These are phyloP conservation scores for Antigone vipio DNA, from an alignment of 2,113 vertebrate species.

Conservation along the genomic window DNA sequence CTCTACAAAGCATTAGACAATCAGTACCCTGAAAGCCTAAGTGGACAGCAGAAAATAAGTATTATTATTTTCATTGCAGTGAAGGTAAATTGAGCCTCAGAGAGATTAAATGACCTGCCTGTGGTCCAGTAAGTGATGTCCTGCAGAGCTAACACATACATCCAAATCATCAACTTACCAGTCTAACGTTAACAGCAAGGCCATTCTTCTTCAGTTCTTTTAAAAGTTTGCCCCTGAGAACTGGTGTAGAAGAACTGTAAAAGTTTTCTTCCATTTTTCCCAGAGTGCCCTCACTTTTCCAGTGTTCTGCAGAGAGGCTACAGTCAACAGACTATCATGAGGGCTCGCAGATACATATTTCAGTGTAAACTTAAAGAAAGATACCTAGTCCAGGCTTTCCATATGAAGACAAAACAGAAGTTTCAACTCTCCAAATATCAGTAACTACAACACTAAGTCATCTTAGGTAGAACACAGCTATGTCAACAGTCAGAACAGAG, in stretches of 20 bases:
- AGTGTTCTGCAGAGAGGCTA: background rate
- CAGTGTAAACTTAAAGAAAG: background rate
- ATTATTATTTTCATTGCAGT: background rate
- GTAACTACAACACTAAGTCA: background rate
- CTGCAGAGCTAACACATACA: background rate
- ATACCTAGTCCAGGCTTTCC: background rate
- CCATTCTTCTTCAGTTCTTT: background rate
- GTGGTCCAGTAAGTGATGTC: background rate
- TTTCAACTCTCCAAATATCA: background rate
- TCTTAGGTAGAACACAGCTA: background rate
- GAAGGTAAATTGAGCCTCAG: background rate
- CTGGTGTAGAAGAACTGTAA: background rate
- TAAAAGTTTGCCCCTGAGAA: background rate
- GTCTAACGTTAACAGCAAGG: background rate
- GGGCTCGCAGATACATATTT: background rate
- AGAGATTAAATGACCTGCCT: background rate
- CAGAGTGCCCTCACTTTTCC: background rate
- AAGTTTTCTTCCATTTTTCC: background rate
- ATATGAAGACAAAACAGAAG: background rate
- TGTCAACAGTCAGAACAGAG: background rate
- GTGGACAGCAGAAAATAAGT: background rate
- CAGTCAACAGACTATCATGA: background rate
- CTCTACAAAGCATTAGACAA: background rate
- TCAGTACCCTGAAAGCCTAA: background rate
- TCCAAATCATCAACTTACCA: background rate